These are phyloP conservation scores for Helleia helle DNA, from an alignment of 2,888 invertebrate species.

Conservation along the genomic window DNA sequence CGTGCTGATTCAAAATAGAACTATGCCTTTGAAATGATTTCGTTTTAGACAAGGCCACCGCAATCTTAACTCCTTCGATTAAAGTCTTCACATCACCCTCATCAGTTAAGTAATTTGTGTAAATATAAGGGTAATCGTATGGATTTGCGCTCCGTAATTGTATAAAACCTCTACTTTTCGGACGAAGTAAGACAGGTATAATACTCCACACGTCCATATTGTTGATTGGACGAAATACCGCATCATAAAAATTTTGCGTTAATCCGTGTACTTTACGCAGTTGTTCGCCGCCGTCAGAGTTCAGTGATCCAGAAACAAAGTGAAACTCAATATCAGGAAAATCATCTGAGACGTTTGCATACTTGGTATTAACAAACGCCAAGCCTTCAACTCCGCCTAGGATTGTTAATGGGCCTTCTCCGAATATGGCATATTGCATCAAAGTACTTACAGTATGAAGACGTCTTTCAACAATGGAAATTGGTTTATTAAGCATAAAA, in stretches of 20 bases:
- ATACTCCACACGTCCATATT: conserved; percentile 88
- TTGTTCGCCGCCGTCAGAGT: conserved; percentile 89
- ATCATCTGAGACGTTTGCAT: conserved; percentile 83
- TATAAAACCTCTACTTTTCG: conserved; percentile 87
- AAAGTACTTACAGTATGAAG: conserved; percentile 86
- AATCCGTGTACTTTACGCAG: conserved; percentile 86
- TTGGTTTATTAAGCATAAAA: conserved; percentile 84
- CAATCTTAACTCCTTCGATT: conserved; percentile 90
- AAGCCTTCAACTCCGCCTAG: conserved; percentile 91
- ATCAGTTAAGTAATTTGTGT: conserved; percentile 92
- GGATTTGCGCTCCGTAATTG: conserved; percentile 88
- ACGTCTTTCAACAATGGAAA: conserved; percentile 85
- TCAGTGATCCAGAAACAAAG: conserved; percentile 89
- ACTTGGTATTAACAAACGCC: conserved; percentile 92
- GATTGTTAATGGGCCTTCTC: conserved; percentile 88
- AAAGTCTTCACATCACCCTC: conserved; percentile 84
- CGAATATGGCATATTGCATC: conserved; percentile 87
- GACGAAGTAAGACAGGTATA: conserved; percentile 87
- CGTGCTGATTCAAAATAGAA: conserved; percentile 78
- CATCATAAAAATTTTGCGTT: conserved; percentile 81
- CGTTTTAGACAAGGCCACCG: conserved; percentile 85
- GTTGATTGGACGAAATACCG: conserved; percentile 82
- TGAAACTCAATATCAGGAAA: conserved; percentile 94
- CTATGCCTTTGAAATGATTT: conserved; percentile 83
- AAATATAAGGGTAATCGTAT: conserved; percentile 89